Conservation (phyloP, 2,113 vertebrate genomes). For the Hypanus sabinus region DNA sequence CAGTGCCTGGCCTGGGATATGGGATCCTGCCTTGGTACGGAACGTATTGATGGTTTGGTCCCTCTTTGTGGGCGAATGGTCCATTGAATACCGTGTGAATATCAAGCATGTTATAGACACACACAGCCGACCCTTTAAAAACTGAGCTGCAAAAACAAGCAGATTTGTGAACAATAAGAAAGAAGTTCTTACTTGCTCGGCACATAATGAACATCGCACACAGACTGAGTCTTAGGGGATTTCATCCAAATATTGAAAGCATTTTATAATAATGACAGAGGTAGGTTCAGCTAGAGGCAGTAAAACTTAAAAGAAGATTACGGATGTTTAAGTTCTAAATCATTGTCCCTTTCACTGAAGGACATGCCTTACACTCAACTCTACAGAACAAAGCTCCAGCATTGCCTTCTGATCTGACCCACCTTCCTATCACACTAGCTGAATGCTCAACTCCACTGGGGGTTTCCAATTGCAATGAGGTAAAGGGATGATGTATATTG, state of each 20-base stretch:
- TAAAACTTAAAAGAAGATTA: not conserved
- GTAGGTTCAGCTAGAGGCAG: not conserved
- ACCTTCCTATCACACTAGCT: no score
- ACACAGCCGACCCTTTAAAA: conserved; percentile 94
- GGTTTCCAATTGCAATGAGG: not conserved
- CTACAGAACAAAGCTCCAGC: no score
- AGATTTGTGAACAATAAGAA: not conserved
- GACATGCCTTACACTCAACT: no score
- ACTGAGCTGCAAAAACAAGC: conserved; percentile 71
- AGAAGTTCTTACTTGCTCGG: not conserved
- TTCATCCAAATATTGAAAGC: not conserved
- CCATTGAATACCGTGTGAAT: conserved; percentile 96
- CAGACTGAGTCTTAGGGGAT: not conserved
- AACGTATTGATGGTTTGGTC: conserved; percentile 89
- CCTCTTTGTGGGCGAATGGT: conserved; percentile 92
- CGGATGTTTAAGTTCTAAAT: no score
- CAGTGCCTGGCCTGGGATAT: conserved; percentile 87
- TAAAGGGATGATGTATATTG: no score
- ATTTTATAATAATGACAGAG: not conserved
- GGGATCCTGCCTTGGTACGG: conserved; percentile 94
- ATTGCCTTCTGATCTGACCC: no score
- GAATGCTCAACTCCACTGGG: not conserved
- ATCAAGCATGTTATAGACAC: conserved; percentile 90
- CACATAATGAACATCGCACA: not conserved
- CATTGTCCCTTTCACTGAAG: no score